These are phyloP conservation scores for Charaxes varanes DNA, from an alignment of 1,140 invertebrate species.

Conservation along the genomic window DNA sequence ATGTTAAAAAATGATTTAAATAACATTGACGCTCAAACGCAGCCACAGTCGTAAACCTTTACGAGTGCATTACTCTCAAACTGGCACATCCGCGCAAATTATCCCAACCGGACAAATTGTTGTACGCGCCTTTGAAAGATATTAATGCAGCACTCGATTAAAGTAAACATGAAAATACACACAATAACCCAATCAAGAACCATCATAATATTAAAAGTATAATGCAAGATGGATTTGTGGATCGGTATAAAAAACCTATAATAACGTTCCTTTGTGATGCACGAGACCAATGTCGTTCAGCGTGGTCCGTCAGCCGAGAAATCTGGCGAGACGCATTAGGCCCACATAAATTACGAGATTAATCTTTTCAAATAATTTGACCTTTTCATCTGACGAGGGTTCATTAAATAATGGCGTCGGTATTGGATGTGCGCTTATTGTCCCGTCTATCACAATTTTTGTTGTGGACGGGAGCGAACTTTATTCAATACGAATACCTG, in stretches of 20 bases:
- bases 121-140: conserved; percentile 16
- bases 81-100: conserved; percentile 41
- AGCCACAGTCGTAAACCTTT: conserved; percentile 61
- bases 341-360: conserved; percentile 70
- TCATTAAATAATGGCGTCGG: conserved; percentile 70
- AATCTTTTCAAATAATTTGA: conserved; percentile 73
- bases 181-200: conserved; percentile 26
- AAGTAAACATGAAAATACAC: conserved; percentile 8
- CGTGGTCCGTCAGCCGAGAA: conserved; percentile 46
- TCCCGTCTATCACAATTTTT: conserved; percentile 66
- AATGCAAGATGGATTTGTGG: conserved; percentile 17
- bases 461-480: conserved; percentile 45
- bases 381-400: conserved; percentile 72
- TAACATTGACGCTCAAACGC: conserved; percentile 44
- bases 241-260: conserved; percentile 22
- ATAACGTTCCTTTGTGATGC: conserved; percentile 38
- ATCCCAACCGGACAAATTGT: conserved; percentile 31
- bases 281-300: conserved; percentile 52
- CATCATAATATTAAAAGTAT: conserved; percentile 22
- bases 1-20: conserved; percentile 61
- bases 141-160: conserved; percentile 15
- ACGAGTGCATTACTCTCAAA: conserved; percentile 68
- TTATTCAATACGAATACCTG: conserved; percentile 36
- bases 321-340: conserved; percentile 52
- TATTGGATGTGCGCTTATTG: conserved; percentile 66